phyloP scores from a whole-genome alignment of 2,797 vertebrate genomes.

The Clarias platycephalus region DNA sequence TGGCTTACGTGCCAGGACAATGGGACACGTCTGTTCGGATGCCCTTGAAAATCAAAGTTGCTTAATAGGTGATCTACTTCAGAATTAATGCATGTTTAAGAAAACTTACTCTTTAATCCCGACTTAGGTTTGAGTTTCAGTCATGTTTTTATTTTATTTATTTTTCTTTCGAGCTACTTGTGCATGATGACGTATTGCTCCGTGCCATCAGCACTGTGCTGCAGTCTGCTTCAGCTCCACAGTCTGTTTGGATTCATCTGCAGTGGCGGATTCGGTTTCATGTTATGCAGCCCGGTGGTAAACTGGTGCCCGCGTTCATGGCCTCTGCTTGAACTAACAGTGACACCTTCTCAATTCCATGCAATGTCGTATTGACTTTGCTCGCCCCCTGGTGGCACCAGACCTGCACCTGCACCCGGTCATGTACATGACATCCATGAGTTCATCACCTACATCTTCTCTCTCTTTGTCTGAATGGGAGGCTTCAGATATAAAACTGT shows the following conservation, averaged over 20 bases:
- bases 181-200: conserved; percentile 16
- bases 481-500: too few species aligned
- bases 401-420: background rate
- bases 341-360: conserved; percentile 10
- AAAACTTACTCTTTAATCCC: background rate
- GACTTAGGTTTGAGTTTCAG: background rate
- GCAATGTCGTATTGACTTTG: conserved; percentile 63
- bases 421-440: background rate
- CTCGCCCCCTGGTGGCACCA: conserved; percentile 36
- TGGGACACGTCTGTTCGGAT: conserved; percentile 15
- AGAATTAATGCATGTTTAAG: background rate
- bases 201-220: conserved; percentile 53
- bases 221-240: conserved; percentile 60
- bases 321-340: conserved; percentile 41
- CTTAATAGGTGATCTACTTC: conserved; percentile 4
- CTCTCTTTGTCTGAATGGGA: background rate
- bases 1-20: conserved; percentile 7
- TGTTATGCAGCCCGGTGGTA: conserved; percentile 66
- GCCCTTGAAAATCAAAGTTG: conserved; percentile 30
- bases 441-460: background rate
- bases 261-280: conserved; percentile 77
- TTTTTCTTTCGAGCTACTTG: background rate
- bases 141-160: background rate
- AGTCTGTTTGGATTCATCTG: conserved; percentile 78
- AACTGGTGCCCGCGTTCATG: conserved; percentile 53